Evolutionary conservation across 2,113 vertebrate genomes (phyloP), one percentile per base, ranked within the genome.

Genomic region (Neofelis nebulosa): DNA sequence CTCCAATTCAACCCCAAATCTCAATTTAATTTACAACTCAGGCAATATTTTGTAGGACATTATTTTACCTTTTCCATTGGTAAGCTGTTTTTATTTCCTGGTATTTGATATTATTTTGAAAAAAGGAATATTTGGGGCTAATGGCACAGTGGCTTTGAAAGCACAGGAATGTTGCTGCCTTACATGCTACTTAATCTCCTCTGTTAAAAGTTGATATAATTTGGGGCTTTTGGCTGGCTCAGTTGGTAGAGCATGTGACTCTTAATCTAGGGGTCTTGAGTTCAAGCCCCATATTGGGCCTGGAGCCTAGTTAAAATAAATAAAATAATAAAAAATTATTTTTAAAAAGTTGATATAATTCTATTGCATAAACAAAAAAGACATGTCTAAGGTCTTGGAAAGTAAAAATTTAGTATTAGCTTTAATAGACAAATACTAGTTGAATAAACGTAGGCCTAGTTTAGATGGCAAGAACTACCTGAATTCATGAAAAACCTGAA

Each of bases 401-500:
- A 71, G 4, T n/a, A 93, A 36, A 95, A 55, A 65, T 83, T 82
- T 78, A 81, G n/a, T 82, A 61, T 82, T 85, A 86, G 92, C 33
- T 52, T 96, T 87, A 69, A 45, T 82, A 81, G 52, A 13, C 41
- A 86, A 86, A 31, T 74, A 41, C 81, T 61, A 94, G 50, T 71
- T 48, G 57, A 82, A 38, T 87, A 36, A 87, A 93, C 55, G 21
- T 16, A 91, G 23, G 8, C 14, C 16, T 76, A 78, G 45, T 68
- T 33, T 66, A 84, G 45, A 73, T 57, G 33, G 36, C 36, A 89
- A 89, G 71, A 96, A 80, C 31, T 41, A 55, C 52, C 12, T 79
- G 18, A 52, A 76, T 92, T 83, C 33, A 66, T 97, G 55, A 94
- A 88, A 92, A 89, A 80, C 79, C 23, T 41, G 84, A 94, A 84